Evolutionary conservation across 30 jellyfish, hydroid and myxozoan species (phyloP).

Genomic region (Morbakka virulenta): DNA sequence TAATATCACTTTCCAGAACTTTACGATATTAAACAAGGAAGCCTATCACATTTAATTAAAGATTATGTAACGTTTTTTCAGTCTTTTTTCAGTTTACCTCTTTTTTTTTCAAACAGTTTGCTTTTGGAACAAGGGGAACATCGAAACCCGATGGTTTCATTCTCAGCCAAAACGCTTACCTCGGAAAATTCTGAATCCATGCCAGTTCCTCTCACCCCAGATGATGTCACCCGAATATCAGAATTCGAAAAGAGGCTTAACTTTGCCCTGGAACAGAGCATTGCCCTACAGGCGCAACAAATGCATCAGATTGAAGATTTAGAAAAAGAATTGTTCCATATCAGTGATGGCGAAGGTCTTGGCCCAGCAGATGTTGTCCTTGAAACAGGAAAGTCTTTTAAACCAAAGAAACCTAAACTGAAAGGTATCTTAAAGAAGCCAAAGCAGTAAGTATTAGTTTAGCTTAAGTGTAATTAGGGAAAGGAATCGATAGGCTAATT

Average conservation of each 20-base stretch:
- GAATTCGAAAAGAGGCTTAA: constrained; percentile 85
- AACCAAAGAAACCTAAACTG: constrained; percentile 51
- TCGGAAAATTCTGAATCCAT: constrained; percentile 24
- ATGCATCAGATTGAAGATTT: constrained; percentile 67
- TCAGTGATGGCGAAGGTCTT: constrained; percentile 31
- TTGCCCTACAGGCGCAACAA: constrained; percentile 70
- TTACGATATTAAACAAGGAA: no score
- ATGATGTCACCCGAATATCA: constrained; percentile 66
- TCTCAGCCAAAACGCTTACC: background rate
- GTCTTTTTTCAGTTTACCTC: background rate
- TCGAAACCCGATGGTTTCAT: background rate
- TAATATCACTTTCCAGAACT: no score
- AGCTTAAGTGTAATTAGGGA: no score
- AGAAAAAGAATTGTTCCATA: constrained; percentile 34
- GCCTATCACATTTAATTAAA: no score
- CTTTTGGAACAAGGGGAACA: constrained; percentile 57
- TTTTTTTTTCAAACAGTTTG: constrained; percentile 30
- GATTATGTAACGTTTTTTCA: no score
- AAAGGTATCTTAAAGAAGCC: constrained; percentile 97
- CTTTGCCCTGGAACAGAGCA: constrained; percentile 92
- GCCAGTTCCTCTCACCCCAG: constrained; percentile 76
- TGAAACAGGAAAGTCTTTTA: constrained; percentile 25
- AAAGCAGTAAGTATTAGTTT: constrained; percentile 63
- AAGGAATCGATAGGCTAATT: no score
- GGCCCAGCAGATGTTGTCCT: constrained; percentile 41